Evolutionary conservation across 2,888 invertebrate genomes (phyloP).

Genomic region (Allygus modestus): DNA sequence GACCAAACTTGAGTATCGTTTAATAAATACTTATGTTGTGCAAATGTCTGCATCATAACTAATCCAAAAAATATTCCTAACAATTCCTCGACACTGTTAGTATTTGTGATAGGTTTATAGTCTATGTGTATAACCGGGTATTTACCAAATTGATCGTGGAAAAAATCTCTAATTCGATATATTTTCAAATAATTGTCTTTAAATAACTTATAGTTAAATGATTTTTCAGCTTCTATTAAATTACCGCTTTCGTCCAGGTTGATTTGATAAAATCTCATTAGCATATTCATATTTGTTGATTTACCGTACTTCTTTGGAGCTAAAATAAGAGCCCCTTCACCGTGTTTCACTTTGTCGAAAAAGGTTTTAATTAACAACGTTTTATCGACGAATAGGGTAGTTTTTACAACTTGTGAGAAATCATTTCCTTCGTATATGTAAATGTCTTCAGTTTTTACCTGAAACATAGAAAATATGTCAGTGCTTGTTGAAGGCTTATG

Average conservation of each 20-base stretch:
- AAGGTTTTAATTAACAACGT: slow-evolving; percentile 13
- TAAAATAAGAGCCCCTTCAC: not conserved
- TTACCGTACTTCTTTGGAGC: slow-evolving; percentile 38
- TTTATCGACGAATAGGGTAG: slow-evolving; percentile 44
- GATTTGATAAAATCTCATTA: slow-evolving; percentile 21
- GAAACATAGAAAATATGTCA: not conserved
- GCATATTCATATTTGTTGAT: slow-evolving; percentile 44
- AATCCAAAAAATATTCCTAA: slow-evolving; percentile 11
- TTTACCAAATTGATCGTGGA: slow-evolving; percentile 17
- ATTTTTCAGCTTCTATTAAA: not conserved
- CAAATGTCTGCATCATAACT: slow-evolving; percentile 23
- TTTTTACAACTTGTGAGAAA: slow-evolving; percentile 19
- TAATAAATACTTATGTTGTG: slow-evolving; percentile 12
- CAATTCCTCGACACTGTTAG: slow-evolving; percentile 1
- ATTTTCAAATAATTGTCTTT: slow-evolving; percentile 42
- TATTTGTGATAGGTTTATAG: not conserved
- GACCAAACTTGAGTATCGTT: slow-evolving; percentile 27
- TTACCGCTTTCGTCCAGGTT: slow-evolving; percentile 14
- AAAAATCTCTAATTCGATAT: slow-evolving; percentile 29
- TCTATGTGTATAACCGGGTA: slow-evolving; percentile 37
- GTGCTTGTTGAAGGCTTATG: too few species aligned
- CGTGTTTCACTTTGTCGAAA: slow-evolving; percentile 31
- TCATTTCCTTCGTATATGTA: slow-evolving; percentile 32
- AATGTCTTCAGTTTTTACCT: slow-evolving; percentile 36
- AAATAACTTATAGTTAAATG: slow-evolving; percentile 16